A percentile compares a stretch with the other conserved stretches of the same genome.
Conservation (phyloP, 2,888 invertebrate species). For the Lasius platythorax region DNA sequence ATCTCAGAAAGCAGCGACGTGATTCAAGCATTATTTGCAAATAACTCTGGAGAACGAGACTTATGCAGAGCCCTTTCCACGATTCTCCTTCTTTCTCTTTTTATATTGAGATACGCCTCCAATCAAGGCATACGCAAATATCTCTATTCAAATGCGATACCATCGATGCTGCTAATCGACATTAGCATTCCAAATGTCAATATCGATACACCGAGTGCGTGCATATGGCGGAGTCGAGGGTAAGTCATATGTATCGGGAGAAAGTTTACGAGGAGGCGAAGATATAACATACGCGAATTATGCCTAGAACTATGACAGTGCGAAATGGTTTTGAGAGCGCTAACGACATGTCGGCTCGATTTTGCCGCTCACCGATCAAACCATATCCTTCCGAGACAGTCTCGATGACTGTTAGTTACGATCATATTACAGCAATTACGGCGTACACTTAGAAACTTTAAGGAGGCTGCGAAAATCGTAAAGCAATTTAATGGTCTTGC, state of each 20-base stretch:
- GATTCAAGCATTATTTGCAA: slow-evolving; percentile 41
- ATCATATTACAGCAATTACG: slow-evolving; percentile 67
- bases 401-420: slow-evolving; percentile 33
- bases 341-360: slow-evolving; percentile 65
- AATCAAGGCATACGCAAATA: slow-evolving; percentile 49
- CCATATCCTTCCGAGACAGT: slow-evolving; percentile 46
- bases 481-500: background rate
- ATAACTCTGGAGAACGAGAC: slow-evolving; percentile 17
- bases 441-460: slow-evolving; percentile 54
- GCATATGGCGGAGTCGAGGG: background rate
- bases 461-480: slow-evolving; percentile 63
- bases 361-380: slow-evolving; percentile 64
- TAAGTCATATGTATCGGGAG: slow-evolving; percentile 58
- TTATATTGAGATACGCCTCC: slow-evolving; percentile 24
- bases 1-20: slow-evolving; percentile 39
- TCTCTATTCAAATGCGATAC: slow-evolving; percentile 56
- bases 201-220: slow-evolving; percentile 59
- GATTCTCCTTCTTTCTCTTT: slow-evolving; percentile 38
- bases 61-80: slow-evolving; percentile 21
- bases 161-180: slow-evolving; percentile 76
- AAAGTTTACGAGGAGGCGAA: slow-evolving; percentile 68
- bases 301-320: slow-evolving; percentile 69
- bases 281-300: slow-evolving; percentile 44
- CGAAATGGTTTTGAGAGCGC: slow-evolving; percentile 71
- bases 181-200: slow-evolving; percentile 79